Evolutionary conservation across 2,113 vertebrate genomes (phyloP), one percentile per base, ranked within the genome.

Genomic region (Macrotis lagotis): DNA sequence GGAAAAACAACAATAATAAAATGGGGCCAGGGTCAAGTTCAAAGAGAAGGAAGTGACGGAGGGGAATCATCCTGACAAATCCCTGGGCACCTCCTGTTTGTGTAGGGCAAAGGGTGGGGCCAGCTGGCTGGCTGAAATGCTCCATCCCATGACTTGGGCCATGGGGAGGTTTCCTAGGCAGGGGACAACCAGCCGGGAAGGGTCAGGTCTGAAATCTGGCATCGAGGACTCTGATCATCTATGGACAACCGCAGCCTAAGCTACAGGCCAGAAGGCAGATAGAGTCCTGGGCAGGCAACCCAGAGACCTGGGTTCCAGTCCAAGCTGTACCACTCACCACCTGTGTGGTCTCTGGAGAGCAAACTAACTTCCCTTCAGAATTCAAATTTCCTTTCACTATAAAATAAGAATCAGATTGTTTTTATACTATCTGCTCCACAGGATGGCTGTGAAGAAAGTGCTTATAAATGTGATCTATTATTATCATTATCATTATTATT

Each of bases 1-100:
- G 92, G 91, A 92, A 88, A 92, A 95, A 89, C 10, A 90, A 92
- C 49, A 94, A 90, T 93, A 89, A 96, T 88, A 91, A 93, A 94
- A 96, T 16, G 0, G n/a, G 88, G 91, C 90, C 95, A 90, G 91
- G 92, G 48, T 50, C 91, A 31, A 91, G 50, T 59, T 91, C 95
- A 96, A 66, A 88, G 47, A 47, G 51, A 95, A 93, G 96, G 95
- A 97, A 97, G 94, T 92, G 90, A 90, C 89, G 88, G 92, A 88
- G 66, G 66, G 66, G 66, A 74, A 19, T 74, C 66, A 74, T 74
- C 37, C 66, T n/a, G 66, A 44, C 66, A n/a, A 74, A 74, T 74
- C 66, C 66, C 66, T 22, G 66, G 66, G 66, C n/a, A 7, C 66
- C 66, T 74, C 66, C 66, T n/a, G 66, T 44, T n/a, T 74, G 66